Percentiles rank a stretch among this genome's conserved stretches.
These are phyloP conservation scores for Apteryx mantelli DNA, from an alignment of 2,113 vertebrate species.

Conservation along the genomic window DNA sequence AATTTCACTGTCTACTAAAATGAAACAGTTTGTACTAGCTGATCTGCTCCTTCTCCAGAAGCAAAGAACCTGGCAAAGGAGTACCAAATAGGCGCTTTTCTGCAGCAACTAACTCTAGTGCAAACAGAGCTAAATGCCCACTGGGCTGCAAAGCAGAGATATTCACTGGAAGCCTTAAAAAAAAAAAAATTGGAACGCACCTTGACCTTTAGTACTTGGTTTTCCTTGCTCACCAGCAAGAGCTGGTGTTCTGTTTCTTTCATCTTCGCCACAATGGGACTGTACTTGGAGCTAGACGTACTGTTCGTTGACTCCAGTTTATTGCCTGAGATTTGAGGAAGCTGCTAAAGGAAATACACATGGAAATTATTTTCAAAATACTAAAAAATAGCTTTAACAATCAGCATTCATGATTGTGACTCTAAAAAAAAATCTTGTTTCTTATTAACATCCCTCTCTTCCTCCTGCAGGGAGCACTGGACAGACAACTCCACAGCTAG, in stretches of 20 bases:
- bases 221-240: slow-evolving; percentile 68
- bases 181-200: not conserved
- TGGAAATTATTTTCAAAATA: not conserved
- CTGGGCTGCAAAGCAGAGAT: not conserved
- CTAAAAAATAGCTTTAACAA: not conserved
- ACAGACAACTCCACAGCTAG: not conserved
- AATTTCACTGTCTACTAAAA: not conserved
- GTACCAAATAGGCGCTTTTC: not conserved
- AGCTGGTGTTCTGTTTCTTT: slow-evolving; percentile 66
- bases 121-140: not conserved
- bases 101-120: not conserved
- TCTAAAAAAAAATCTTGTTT: not conserved
- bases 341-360: not conserved
- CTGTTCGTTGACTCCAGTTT: not conserved
- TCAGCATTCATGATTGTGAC: not conserved
- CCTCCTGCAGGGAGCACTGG: not conserved
- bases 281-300: not conserved
- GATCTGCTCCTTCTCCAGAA: not conserved
- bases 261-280: slow-evolving; percentile 25
- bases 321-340: not conserved
- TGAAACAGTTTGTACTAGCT: not conserved
- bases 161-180: not conserved
- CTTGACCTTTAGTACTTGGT: slow-evolving; percentile 76
- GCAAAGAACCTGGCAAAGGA: rapidly evolving
- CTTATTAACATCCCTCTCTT: rapidly evolving